phyloP scores from a whole-genome alignment of 2,888 invertebrate genomes.

The Drosophila putrida region DNA sequence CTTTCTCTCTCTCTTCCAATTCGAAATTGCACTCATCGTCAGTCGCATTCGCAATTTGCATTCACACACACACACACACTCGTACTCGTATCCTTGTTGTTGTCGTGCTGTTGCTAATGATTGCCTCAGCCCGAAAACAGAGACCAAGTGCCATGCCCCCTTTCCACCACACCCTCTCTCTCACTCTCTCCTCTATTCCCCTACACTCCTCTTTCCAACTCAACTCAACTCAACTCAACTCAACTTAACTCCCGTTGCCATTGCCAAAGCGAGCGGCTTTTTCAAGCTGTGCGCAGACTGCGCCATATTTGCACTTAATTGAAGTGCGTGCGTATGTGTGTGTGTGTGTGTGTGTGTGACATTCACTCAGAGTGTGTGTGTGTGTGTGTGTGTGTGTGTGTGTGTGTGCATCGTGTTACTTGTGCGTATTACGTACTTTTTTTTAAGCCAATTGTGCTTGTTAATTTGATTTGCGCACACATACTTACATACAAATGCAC shows the following conservation, averaged over 20 bases:
- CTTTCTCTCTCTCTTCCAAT: conserved; percentile 8
- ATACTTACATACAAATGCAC: conserved; percentile 35
- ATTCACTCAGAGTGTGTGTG: conserved; percentile 23
- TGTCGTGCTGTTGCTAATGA: conserved; percentile 76
- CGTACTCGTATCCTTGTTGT: conserved; percentile 51
- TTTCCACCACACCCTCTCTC: background rate
- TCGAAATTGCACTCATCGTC: conserved; percentile 59
- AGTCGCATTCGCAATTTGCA: conserved; percentile 41
- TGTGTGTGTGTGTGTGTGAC: conserved; percentile 25
- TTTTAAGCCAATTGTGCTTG: conserved; percentile 78
- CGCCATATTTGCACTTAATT: conserved; percentile 82
- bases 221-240: too few species aligned
- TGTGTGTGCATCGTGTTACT: conserved; percentile 58
- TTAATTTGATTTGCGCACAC: conserved; percentile 77
- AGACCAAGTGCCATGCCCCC: conserved; percentile 6
- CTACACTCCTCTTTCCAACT: conserved; percentile 10
- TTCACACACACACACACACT: too few species aligned
- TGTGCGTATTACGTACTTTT: conserved; percentile 58
- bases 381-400: conserved; percentile 28
- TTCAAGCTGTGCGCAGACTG: conserved; percentile 74
- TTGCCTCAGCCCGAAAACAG: conserved; percentile 61
- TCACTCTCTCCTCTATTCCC: background rate
- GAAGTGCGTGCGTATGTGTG: conserved; percentile 63
- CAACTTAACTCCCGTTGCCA: conserved; percentile 44
- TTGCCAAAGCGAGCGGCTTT: conserved; percentile 34